A percentile compares a stretch with the other conserved stretches of the same genome.
These are phyloP conservation scores for Teinopalpus imperialis DNA, from an alignment of 2,888 invertebrate genomes.

Conservation along the genomic window DNA sequence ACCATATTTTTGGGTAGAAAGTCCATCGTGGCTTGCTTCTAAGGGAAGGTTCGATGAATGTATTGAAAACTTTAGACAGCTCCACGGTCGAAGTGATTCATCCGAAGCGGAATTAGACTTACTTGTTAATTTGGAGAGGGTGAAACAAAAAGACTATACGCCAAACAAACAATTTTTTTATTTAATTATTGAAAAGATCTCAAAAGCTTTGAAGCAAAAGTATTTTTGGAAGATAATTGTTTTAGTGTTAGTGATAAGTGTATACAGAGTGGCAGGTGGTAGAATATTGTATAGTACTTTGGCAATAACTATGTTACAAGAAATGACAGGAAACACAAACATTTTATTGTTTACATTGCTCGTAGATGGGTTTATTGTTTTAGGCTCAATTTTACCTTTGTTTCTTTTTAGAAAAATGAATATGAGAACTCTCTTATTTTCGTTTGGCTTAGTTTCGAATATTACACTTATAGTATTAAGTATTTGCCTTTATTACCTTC, in stretches of 20 bases:
- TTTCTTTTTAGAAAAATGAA: constrained; percentile 27
- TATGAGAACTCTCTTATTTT: constrained; percentile 28
- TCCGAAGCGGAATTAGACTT: constrained; percentile 23
- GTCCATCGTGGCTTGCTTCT: constrained; percentile 35
- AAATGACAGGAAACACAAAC: constrained; percentile 30
- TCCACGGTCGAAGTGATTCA: constrained; percentile 23
- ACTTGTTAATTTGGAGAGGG: constrained; percentile 12
- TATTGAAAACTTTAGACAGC: constrained; percentile 17
- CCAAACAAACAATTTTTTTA: constrained; percentile 15
- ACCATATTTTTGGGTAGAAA: constrained; percentile 32
- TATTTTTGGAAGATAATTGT: constrained; percentile 29
- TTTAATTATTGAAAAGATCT: constrained; percentile 15
- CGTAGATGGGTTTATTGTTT: constrained; percentile 29
- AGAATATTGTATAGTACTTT: constrained; percentile 30
- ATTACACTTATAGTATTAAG: constrained; percentile 25
- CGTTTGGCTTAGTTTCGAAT: constrained; percentile 28
- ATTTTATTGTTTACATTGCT: constrained; percentile 30
- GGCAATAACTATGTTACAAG: constrained; percentile 31
- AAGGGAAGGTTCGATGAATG: constrained; percentile 33
- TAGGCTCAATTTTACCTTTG: constrained; percentile 28
- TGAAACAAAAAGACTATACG: constrained; percentile 5
- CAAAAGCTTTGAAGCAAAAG: constrained; percentile 20
- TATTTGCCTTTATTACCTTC: constrained; percentile 27
- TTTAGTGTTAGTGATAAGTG: constrained; percentile 20
- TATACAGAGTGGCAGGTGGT: constrained; percentile 30